These are phyloP conservation scores for Dromiciops gliroides DNA, from an alignment of 2,113 vertebrate species.

Conservation along the genomic window DNA sequence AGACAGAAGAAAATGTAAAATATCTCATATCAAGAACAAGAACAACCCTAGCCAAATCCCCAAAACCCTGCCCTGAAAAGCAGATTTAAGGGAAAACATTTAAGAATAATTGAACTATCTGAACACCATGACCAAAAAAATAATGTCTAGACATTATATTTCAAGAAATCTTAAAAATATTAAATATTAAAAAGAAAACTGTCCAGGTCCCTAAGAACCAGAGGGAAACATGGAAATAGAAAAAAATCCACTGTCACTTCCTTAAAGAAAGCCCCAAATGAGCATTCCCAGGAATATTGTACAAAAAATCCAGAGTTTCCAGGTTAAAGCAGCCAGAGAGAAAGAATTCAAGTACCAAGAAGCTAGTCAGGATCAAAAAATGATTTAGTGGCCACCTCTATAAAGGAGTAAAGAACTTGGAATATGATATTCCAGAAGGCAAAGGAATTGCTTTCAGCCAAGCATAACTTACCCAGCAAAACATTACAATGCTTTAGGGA, in stretches of 20 bases:
- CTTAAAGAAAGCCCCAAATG: neutral
- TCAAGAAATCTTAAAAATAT: neutral
- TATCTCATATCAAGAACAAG: neutral
- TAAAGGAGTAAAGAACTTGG: neutral
- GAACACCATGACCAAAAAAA: neutral
- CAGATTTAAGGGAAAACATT: neutral
- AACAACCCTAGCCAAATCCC: neutral
- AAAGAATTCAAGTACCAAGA: neutral
- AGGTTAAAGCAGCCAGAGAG: neutral
- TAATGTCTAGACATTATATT: neutral
- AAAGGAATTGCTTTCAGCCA: neutral
- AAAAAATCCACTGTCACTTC: neutral
- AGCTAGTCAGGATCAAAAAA: neutral
- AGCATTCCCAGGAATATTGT: neutral
- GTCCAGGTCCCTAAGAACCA: neutral
- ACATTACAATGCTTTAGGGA: neutral
- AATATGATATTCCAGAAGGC: neutral
- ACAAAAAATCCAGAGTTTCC: neutral
- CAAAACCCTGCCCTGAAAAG: neutral
- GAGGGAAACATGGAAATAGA: neutral
- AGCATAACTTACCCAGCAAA: neutral
- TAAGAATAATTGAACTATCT: neutral
- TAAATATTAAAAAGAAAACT: neutral
- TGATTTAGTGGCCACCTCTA: neutral
- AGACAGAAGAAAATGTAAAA: neutral